These are phyloP conservation scores for Pseudonaja textilis DNA, from an alignment of 2,113 vertebrate species.

Conservation along the genomic window DNA sequence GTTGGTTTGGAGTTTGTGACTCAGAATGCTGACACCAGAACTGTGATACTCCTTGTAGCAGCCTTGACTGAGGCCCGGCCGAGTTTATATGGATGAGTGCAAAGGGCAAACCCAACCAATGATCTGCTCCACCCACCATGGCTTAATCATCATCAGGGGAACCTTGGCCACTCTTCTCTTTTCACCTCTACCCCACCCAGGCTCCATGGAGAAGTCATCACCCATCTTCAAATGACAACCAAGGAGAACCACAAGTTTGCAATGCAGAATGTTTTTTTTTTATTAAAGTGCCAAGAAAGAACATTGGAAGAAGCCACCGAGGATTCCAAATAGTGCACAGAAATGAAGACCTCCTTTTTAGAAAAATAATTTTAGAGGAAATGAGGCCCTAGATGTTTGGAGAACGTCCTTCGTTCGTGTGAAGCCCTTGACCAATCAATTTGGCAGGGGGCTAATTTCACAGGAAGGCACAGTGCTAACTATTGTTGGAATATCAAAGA, in stretches of 20 bases:
- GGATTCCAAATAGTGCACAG: neutral
- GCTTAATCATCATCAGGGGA: neutral
- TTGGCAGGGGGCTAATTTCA: neutral
- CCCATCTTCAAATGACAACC: neutral
- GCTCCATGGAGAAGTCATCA: neutral
- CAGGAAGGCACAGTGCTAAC: neutral
- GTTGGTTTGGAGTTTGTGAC: no score
- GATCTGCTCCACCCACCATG: neutral
- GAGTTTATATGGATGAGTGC: neutral
- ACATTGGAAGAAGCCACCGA: neutral
- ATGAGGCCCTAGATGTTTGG: neutral
- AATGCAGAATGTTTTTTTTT: neutral
- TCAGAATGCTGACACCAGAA: no score
- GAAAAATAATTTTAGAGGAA: neutral
- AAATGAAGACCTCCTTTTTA: neutral
- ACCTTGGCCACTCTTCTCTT: neutral
- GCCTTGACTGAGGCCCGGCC: neutral
- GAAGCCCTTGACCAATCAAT: neutral
- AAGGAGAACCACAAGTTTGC: neutral
- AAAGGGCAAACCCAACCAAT: neutral
- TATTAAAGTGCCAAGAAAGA: neutral
- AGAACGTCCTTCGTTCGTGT: neutral
- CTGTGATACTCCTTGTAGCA: neutral
- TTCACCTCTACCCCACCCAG: neutral
- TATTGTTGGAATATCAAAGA: neutral